Evolutionary conservation across 2,797 vertebrate species (phyloP).

Genomic region (Ptychadena robeensis): DNA sequence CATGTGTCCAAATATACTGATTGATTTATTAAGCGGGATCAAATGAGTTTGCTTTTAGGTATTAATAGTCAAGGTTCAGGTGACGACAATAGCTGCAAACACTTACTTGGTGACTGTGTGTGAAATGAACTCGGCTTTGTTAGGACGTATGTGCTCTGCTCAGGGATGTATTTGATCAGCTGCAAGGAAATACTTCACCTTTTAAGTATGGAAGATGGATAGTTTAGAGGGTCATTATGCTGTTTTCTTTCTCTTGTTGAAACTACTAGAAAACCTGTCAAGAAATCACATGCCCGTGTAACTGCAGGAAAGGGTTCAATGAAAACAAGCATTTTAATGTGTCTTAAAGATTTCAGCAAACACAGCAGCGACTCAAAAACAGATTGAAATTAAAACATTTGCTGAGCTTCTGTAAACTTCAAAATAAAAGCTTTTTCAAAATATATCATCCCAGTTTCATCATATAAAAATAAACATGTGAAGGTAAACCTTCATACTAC

Average conservation of each 20-base stretch:
- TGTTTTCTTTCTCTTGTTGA: slow-evolving; percentile 39
- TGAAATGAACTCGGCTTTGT: slow-evolving; percentile 48
- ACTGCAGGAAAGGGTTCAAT: slow-evolving; percentile 26
- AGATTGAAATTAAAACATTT: not conserved
- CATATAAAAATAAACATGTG: too few species aligned
- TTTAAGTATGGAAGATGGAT: slow-evolving; percentile 30
- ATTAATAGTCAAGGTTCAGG: slow-evolving; percentile 53
- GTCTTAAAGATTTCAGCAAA: slow-evolving; percentile 33
- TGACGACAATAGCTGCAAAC: slow-evolving; percentile 28
- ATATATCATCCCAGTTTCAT: too few species aligned
- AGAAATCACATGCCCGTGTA: slow-evolving; percentile 39
- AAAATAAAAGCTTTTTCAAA: too few species aligned
- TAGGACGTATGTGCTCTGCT: slow-evolving; percentile 33
- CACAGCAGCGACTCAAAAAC: slow-evolving; percentile 19
- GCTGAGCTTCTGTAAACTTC: not conserved
- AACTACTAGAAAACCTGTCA: slow-evolving; percentile 31
- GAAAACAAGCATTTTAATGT: slow-evolving; percentile 48
- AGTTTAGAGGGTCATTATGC: slow-evolving; percentile 56
- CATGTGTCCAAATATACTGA: slow-evolving; percentile 17
- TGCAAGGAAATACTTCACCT: slow-evolving; percentile 53
- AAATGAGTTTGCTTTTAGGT: slow-evolving; percentile 51
- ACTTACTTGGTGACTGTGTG: slow-evolving; percentile 42
- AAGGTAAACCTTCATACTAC: too few species aligned
- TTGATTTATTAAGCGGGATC: slow-evolving; percentile 32
- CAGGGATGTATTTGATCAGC: slow-evolving; percentile 55